Base-by-base conservation (phyloP, 2,888 invertebrate species). In the Pseudoips prasinana region DNA sequence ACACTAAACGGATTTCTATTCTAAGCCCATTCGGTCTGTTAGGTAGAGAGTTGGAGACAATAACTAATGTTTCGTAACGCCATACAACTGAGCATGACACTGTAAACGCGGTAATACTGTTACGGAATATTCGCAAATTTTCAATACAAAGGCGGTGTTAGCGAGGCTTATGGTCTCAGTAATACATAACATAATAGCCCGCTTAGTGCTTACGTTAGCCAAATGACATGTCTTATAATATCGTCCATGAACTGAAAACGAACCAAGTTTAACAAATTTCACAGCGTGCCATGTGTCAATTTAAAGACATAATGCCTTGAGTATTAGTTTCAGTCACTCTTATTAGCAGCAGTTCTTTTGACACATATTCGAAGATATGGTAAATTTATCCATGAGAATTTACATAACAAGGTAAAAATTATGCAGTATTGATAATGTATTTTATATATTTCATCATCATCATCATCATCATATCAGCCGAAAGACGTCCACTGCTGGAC, bases 31-130 rank as follows among this genome's bases (percentile, higher is more conserved):
- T 43, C 30, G 55, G 46, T 51, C 39, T 29, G 53, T 53, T 64
- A 64, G 47, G 46, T 57, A 59, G 62, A 68, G 64, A 66, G 62
- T 58, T 39, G 66, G 51, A 68, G 55, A 73, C 66, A 73, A 73
- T 67, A 68, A 66, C 51, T 49, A 52, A 52, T 57, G 61, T 73
- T 67, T 67, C 65, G 59, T 52, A 72, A 72, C 59, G 46, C 48
- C 42, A 48, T 52, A 60, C 61, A 50, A 57, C 48, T 45, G 42
- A 46, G 55, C 58, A 51, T 66, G 61, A 65, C 61, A 57, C 46
- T 67, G 55, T 53, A 44, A 53, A 47, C 47, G 23, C 23, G 27
- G 27, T 53, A 57, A 46, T 41, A 49, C 29, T 52, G 46, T 58
- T 58, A 52, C 44, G 49, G 52, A 52, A 58, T 48, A 52, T 51